phyloP scores from a whole-genome alignment of 1,140 invertebrate genomes.

The Drosophila kurseongensis region DNA sequence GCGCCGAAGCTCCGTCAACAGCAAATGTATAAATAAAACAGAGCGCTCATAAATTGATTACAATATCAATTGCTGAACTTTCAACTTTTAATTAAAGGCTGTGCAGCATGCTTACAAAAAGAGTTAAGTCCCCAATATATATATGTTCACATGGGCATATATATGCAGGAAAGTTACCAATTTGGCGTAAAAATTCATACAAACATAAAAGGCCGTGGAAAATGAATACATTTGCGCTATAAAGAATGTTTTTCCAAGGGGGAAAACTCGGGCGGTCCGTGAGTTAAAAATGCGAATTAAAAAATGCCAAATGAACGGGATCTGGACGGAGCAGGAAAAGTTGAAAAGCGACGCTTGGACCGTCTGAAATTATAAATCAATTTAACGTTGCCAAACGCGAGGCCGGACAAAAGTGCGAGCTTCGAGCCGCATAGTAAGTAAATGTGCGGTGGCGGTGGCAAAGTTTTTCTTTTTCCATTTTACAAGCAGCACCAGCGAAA shows the following conservation, averaged over 20 bases:
- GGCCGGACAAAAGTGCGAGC: slow-evolving; percentile 56
- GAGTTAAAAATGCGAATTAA: slow-evolving; percentile 49
- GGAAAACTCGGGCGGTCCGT: slow-evolving; percentile 1
- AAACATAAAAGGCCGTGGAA: slow-evolving; percentile 28
- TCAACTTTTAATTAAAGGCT: slow-evolving; percentile 76
- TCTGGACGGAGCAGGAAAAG: slow-evolving; percentile 59
- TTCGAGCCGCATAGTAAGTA: slow-evolving; percentile 58
- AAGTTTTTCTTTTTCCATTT: slow-evolving; percentile 55
- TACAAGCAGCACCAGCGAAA: slow-evolving; percentile 61
- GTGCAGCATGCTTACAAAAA: slow-evolving; percentile 5
- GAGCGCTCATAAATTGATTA: slow-evolving; percentile 69
- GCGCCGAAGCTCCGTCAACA: slow-evolving; percentile 2
- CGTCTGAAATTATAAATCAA: slow-evolving; percentile 79
- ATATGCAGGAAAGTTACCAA: slow-evolving; percentile 51
- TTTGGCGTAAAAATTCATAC: slow-evolving; percentile 56
- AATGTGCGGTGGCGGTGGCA: slow-evolving; percentile 62
- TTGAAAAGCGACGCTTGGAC: slow-evolving; percentile 59
- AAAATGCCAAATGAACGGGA: slow-evolving; percentile 58
- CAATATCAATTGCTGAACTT: slow-evolving; percentile 75
- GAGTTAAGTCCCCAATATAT: slow-evolving; percentile 2
- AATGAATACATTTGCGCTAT: slow-evolving; percentile 36
- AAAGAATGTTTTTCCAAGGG: slow-evolving; percentile 38
- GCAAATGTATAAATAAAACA: slow-evolving; percentile 41
- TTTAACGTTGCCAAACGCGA: slow-evolving; percentile 65
- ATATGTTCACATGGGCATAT: slow-evolving; percentile 7